phyloP scores from a whole-genome alignment of 64 coral and sea anemone genomes.

The Dendrophyllia cribrosa region DNA sequence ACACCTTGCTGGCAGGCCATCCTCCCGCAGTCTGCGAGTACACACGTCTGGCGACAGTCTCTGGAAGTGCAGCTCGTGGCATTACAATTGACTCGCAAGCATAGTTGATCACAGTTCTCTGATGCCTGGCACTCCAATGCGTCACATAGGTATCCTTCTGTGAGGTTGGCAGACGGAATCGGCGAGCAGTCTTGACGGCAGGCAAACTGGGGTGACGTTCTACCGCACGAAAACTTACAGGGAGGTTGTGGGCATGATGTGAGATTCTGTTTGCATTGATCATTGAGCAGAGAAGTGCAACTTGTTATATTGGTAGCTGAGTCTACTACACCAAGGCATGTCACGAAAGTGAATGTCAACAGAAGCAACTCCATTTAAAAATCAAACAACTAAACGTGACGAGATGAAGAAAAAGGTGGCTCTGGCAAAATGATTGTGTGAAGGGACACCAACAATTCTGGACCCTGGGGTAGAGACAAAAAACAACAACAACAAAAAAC shows the following conservation, averaged over 20 bases:
- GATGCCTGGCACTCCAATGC: background rate
- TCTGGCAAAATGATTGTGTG: too few species aligned
- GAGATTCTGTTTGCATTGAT: background rate
- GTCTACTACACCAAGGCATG: background rate
- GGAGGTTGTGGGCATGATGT: background rate
- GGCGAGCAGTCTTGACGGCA: background rate
- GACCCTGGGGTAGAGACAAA: too few species aligned
- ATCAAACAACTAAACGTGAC: too few species aligned
- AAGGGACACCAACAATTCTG: too few species aligned
- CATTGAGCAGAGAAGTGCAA: background rate
- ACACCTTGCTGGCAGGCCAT: background rate
- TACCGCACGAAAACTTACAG: background rate
- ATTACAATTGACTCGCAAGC: background rate
- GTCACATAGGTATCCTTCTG: background rate
- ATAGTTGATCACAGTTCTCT: background rate
- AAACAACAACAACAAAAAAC: too few species aligned
- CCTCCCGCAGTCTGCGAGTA: background rate
- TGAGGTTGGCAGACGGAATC: too few species aligned
- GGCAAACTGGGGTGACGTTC: background rate
- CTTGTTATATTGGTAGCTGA: background rate
- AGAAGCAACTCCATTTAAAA: background rate
- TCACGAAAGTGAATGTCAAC: background rate
- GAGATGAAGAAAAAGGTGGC: too few species aligned
- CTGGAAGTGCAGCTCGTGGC: background rate
- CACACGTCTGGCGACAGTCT: background rate